Evolutionary conservation across 2,797 vertebrate species (phyloP).

Genomic region (Argentina silus): DNA sequence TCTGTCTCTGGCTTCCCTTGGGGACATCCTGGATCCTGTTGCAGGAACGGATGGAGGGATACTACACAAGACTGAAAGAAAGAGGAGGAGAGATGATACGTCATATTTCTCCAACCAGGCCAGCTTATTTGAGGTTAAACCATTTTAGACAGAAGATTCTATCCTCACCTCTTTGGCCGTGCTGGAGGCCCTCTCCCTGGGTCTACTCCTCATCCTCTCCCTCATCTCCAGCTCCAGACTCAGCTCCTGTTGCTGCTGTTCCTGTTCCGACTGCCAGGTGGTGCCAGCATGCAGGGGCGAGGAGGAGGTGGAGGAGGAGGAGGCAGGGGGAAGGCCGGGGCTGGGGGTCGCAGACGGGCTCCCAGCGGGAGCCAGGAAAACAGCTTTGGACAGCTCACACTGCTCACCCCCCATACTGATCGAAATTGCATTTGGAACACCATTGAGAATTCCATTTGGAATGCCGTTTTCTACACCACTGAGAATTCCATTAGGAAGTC

Average conservation of each 20-base stretch:
- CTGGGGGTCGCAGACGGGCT: slow-evolving; percentile 73
- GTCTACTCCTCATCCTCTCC: slow-evolving; percentile 79
- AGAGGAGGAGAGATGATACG: not conserved
- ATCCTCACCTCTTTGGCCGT: slow-evolving; percentile 57
- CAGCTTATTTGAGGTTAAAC: too few relatives aligned
- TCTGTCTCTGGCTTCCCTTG: slow-evolving; percentile 52
- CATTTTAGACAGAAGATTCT: too few relatives aligned
- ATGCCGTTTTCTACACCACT: slow-evolving; percentile 17
- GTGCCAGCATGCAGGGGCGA: slow-evolving; percentile 64
- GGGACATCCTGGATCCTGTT: slow-evolving; percentile 77
- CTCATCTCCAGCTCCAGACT: slow-evolving; percentile 81
- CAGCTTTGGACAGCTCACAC: slow-evolving; percentile 51
- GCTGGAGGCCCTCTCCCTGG: slow-evolving; percentile 61
- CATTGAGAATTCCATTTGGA: slow-evolving; percentile 34
- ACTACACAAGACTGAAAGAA: slow-evolving; percentile 61
- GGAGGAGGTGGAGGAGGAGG: slow-evolving; percentile 50
- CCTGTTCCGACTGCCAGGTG: slow-evolving; percentile 71
- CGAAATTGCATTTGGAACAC: slow-evolving; percentile 38
- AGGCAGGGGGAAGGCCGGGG: slow-evolving; percentile 74
- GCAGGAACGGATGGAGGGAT: slow-evolving; percentile 83
- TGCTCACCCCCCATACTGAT: slow-evolving; percentile 65
- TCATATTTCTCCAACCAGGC: not conserved
- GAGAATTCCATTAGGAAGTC: slow-evolving; percentile 56
- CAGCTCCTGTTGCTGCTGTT: slow-evolving; percentile 73
- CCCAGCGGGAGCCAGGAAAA: slow-evolving; percentile 69